Base-by-base conservation (phyloP, 2,888 invertebrate genomes). In the Steinernema hermaphroditum region DNA sequence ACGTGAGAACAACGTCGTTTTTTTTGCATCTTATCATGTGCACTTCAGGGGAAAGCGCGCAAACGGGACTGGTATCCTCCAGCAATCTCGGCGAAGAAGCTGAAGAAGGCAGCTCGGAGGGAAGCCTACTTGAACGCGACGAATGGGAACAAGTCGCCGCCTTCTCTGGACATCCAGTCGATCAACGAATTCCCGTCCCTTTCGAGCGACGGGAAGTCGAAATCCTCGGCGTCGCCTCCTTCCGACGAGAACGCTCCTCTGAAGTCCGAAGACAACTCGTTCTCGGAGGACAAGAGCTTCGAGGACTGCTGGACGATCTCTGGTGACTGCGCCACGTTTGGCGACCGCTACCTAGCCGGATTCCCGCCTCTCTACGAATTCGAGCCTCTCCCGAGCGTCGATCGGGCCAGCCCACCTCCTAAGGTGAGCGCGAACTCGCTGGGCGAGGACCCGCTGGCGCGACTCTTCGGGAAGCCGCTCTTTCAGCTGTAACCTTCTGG, bases 11-110 rank as follows among this genome's bases (percentile, higher is more conserved):
- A 41, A 41, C 43, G 43, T 41, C 16, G 43, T 16, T 16, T 12
- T 41, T 41, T 41, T 14, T 19, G 2, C 46, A 46, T 19, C n/a
- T 14, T 19, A 46, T 46, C 16, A 2, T 46, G 19, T 19, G 16
- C 14, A 19, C 32, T 62, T 62, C 34, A 62, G 62, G 62, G 62
- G 6, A 62, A 12, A 24, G 27, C 32, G 1, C 12, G 62, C 1
- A 62, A 62, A n/a, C 62, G 62, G 32, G 62, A 62, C n/a, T 62
- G 62, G 62, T 32, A 62, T 29, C 62, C 62, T 34, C 62, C 62
- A 16, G 29, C 32, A 1, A 29, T 62, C 2, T 32, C 32, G 16
- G 62, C 62, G 12, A 62, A 62, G 34, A 62, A 62, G 34, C 34
- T 62, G 62, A 62, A 62, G 32, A 62, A 62, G 34, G 62, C 62